Evolutionary conservation across 2,888 invertebrate species (phyloP).

Genomic region (Trissolcus japonicus): DNA sequence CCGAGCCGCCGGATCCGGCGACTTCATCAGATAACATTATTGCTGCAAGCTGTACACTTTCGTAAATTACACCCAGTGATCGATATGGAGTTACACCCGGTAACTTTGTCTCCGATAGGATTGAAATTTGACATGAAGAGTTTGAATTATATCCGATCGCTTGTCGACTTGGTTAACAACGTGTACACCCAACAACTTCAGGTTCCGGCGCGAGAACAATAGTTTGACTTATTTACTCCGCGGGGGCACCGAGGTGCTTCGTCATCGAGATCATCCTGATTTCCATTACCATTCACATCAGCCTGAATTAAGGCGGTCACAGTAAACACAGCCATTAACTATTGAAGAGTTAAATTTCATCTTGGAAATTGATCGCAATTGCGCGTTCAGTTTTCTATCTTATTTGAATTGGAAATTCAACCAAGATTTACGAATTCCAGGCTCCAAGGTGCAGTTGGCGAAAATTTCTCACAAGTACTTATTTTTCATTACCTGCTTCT

Average conservation of each 20-base stretch:
- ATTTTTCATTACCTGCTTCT: too few relatives aligned
- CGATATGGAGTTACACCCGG: constrained; percentile 40
- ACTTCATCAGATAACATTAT: constrained; percentile 55
- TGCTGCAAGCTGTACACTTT: constrained; percentile 54
- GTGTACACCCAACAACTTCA: background rate
- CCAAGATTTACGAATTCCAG: constrained; percentile 24
- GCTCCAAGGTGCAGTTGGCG: background rate
- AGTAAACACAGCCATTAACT: constrained; percentile 27
- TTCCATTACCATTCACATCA: background rate
- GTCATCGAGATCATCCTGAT: background rate
- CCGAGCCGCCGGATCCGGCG: constrained; percentile 37
- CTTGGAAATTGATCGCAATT: constrained; percentile 25
- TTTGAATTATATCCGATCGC: constrained; percentile 25
- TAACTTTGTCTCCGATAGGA: constrained; percentile 35
- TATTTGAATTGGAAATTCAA: constrained; percentile 47
- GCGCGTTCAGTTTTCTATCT: constrained; percentile 31
- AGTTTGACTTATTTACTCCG: too few relatives aligned
- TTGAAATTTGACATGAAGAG: constrained; percentile 37
- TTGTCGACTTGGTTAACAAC: constrained; percentile 11
- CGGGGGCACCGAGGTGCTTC: too few relatives aligned
- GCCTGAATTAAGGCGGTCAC: constrained; percentile 17
- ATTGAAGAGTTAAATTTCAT: constrained; percentile 32
- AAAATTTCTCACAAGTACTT: background rate
- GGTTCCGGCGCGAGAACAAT: too few relatives aligned
- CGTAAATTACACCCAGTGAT: constrained; percentile 39